A percentile compares a stretch with the other conserved stretches of the same genome.
phyloP scores from a whole-genome alignment of 2,797 vertebrate genomes.

The Zalophus californianus region DNA sequence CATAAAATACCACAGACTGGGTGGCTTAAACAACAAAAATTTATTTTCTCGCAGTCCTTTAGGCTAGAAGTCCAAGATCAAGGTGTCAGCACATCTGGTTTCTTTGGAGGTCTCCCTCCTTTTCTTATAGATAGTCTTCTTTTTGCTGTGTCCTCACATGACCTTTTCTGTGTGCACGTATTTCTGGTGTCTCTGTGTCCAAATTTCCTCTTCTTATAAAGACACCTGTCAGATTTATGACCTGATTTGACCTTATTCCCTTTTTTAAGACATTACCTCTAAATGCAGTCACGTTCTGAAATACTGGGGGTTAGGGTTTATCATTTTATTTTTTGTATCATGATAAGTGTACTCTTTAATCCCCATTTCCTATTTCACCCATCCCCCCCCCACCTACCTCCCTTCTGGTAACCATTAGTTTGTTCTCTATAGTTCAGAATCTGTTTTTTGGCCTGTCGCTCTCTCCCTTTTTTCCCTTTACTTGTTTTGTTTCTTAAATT shows the following conservation, averaged over 20 bases:
- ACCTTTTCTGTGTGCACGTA: neutral
- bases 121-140: neutral
- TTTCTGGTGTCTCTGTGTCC: neutral
- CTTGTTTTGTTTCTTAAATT: neutral
- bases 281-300: constrained; percentile 10
- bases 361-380: neutral
- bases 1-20: neutral
- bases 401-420: neutral
- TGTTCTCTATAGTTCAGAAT: neutral
- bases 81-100: neutral
- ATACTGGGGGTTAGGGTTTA: neutral
- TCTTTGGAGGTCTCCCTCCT: neutral
- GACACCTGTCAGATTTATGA: neutral
- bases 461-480: neutral
- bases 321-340: neutral
- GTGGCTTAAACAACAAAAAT: constrained; percentile 15
- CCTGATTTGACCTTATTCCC: constrained; percentile 15
- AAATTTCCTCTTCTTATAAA: constrained; percentile 37
- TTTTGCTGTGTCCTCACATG: neutral
- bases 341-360: neutral
- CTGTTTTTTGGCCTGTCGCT: neutral
- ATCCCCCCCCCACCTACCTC: neutral
- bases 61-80: neutral
- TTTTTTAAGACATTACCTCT: constrained; percentile 24
- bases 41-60: neutral